A percentile compares a stretch with the other conserved stretches of the same genome.
Evolutionary conservation across 1,140 invertebrate species (phyloP).

Genomic region (Fopius arisanus): DNA sequence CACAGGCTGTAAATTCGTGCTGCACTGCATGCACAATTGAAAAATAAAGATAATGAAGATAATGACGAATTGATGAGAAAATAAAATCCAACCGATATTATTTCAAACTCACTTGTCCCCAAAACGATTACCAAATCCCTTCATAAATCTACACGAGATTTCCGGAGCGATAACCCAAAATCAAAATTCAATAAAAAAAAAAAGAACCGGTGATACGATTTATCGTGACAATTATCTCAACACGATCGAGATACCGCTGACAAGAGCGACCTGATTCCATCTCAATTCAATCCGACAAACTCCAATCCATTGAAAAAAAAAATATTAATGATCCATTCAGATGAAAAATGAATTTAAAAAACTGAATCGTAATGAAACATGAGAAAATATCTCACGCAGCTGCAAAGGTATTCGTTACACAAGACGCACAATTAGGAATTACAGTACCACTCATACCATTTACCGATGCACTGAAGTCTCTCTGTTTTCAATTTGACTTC

Average conservation of each 20-base stretch:
- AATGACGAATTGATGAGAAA: too few species aligned
- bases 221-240: neutral
- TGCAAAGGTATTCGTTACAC: neutral
- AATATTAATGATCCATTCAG: neutral
- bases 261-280: neutral
- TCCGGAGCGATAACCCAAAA: too few species aligned
- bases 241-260: neutral
- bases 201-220: too few species aligned
- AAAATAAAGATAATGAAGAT: too few species aligned
- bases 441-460: neutral
- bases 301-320: neutral
- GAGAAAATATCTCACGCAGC: constrained; percentile 1
- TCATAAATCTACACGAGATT: too few species aligned
- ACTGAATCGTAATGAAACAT: neutral
- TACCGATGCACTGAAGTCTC: neutral
- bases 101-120: too few species aligned
- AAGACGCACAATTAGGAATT: constrained; percentile 9
- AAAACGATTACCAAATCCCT: too few species aligned
- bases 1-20: neutral
- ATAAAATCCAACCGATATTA: too few species aligned
- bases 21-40: neutral
- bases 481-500: constrained; percentile 23
- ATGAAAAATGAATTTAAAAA: neutral
- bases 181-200: too few species aligned
- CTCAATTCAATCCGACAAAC: neutral